A percentile compares a stretch with the other conserved stretches of the same genome.
Evolutionary conservation across 92 coral and sea anemone genomes (phyloP).

Genomic region (Actinostola sp.): DNA sequence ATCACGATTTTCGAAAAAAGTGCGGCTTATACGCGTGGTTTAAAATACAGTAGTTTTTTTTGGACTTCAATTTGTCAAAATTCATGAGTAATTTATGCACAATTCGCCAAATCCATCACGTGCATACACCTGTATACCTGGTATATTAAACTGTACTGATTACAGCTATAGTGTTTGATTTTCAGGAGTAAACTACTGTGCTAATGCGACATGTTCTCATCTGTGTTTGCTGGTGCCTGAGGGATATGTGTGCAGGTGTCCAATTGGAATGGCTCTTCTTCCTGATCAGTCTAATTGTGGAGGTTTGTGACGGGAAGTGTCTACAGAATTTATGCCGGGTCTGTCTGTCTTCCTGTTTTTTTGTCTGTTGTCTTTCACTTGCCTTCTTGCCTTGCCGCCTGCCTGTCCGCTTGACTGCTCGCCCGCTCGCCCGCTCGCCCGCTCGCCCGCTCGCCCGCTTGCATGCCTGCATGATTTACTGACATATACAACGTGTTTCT

Average conservation of each 20-base stretch:
- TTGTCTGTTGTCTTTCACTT: not conserved
- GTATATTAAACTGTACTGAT: not conserved
- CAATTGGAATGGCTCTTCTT: conserved; percentile 68
- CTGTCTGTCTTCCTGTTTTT: not conserved
- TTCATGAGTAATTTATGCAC: too few species aligned
- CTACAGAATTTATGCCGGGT: too few species aligned
- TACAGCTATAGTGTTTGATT: not conserved
- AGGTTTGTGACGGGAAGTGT: conserved; percentile 36
- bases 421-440: too few species aligned
- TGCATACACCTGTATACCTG: not conserved
- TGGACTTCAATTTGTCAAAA: too few species aligned
- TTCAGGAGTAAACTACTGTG: conserved; percentile 82
- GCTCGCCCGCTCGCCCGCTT: too few species aligned
- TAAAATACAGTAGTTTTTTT: too few species aligned
- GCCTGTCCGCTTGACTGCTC: too few species aligned
- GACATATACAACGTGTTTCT: too few species aligned
- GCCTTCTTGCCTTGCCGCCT: not conserved
- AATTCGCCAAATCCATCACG: too few species aligned
- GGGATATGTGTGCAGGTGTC: conserved; percentile 80
- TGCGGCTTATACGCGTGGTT: too few species aligned
- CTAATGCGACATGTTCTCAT: conserved; percentile 83
- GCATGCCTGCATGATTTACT: too few species aligned
- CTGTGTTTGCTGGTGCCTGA: conserved; percentile 78
- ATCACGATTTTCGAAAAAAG: too few species aligned
- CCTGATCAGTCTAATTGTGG: conserved; percentile 59